phyloP scores from a whole-genome alignment of 2,888 invertebrate genomes.

The Pristionchus entomophagus region DNA sequence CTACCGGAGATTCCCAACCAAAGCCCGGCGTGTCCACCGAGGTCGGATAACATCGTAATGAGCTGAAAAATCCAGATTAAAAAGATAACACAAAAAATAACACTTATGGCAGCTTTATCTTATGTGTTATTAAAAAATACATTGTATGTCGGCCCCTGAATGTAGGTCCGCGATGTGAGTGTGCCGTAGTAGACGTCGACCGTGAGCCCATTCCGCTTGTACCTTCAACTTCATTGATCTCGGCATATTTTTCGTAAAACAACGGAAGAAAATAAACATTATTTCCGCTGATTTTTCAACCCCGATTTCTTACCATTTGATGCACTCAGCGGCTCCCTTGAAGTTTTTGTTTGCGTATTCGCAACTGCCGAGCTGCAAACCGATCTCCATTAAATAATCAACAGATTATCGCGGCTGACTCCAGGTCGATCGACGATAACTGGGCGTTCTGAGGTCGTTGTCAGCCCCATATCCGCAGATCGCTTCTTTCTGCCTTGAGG shows the following conservation, averaged over 20 bases:
- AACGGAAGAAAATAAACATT: too few relatives aligned
- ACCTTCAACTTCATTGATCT: too few relatives aligned
- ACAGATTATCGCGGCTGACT: too few relatives aligned
- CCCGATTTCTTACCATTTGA: not conserved
- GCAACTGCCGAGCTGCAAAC: conserved; percentile 22
- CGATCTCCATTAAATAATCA: too few relatives aligned
- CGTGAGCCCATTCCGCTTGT: not conserved
- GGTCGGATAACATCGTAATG: not conserved
- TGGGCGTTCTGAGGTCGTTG: too few relatives aligned
- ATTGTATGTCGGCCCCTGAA: not conserved
- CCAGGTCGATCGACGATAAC: too few relatives aligned
- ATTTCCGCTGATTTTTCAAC: too few relatives aligned
- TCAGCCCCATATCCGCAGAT: not conserved
- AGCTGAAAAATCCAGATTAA: not conserved
- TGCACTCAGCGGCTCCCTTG: not conserved
- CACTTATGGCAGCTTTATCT: too few relatives aligned
- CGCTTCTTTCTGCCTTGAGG: not conserved
- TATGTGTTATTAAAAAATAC: not conserved
- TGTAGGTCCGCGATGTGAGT: not conserved
- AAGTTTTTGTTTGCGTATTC: conserved; percentile 36
- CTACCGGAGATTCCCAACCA: conserved; percentile 1
- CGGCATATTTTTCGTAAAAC: too few relatives aligned
- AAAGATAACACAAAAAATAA: too few relatives aligned
- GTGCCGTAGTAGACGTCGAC: conserved; percentile 15
- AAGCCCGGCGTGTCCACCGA: not conserved